Evolutionary conservation across 2,888 invertebrate species (phyloP).

Genomic region (Meghimatium bilineatum): DNA sequence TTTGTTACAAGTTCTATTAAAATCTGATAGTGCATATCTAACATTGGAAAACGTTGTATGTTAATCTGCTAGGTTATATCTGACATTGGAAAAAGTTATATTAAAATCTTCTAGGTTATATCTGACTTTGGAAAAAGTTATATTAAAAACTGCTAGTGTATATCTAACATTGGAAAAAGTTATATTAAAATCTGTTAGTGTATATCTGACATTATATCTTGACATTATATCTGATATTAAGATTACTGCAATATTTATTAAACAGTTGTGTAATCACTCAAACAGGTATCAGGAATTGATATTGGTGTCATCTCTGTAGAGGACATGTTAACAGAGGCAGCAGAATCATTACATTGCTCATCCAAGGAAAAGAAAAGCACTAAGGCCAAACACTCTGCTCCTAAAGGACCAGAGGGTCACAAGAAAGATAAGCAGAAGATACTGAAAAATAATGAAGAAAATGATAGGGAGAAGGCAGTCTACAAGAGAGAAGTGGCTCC

Average conservation of each 20-base stretch:
- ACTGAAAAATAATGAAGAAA: background rate
- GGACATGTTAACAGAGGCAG: background rate
- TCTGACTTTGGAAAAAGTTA: too few species aligned
- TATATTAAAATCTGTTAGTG: too few species aligned
- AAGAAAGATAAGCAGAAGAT: conserved; percentile 18
- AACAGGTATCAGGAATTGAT: conserved; percentile 7
- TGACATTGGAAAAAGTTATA: too few species aligned
- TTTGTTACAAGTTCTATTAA: too few species aligned
- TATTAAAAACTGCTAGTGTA: too few species aligned
- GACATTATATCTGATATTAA: too few species aligned
- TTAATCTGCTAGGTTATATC: too few species aligned
- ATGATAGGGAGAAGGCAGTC: background rate
- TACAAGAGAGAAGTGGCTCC: background rate
- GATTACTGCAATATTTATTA: background rate
- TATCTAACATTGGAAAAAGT: too few species aligned
- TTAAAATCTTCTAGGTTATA: too few species aligned
- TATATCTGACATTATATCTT: too few species aligned
- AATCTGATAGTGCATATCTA: too few species aligned
- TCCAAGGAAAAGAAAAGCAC: conserved; percentile 8
- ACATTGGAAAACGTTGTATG: too few species aligned
- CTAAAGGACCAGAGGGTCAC: conserved; percentile 13
- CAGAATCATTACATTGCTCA: background rate
- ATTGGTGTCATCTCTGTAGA: background rate
- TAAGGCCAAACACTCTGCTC: background rate
- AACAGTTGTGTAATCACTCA: background rate